Evolutionary conservation across 1,140 invertebrate genomes (phyloP), one percentile per base, ranked within the genome.

Genomic region (Holotrichia oblita): DNA sequence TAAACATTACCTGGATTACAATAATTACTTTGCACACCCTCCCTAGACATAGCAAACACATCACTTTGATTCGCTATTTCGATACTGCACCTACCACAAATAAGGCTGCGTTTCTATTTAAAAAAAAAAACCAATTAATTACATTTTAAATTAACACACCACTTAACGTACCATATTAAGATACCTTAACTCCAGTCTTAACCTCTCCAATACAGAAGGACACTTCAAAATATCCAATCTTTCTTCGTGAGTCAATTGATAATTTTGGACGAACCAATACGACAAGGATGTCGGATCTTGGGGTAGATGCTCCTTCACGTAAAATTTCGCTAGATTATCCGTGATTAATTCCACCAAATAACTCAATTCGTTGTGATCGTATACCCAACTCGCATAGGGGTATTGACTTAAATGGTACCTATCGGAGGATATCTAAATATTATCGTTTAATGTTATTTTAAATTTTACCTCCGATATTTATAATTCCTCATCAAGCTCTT

Each of bases 31-130:
- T 95, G 92, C 0, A 94, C 91, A 0, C 95, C 95, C 85, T 95
- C 93, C 78, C 91, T 90, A 14, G 94, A 93, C 94, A 97, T 95
- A 55, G 93, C 91, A 86, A 97, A 95, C 44, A 96, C 90, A 82
- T 96, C 90, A 3, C 88, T 89, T 69, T 92, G 93, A 80, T 91
- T 88, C 14, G 92, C 92, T 61, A 96, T 90, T 12, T 87, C 82
- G 9, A 83, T 81, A 24, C 87, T 85, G 85, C 95, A 96, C 74
- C 90, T 87, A 34, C 85, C 86, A 82, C 95, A 96, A 79, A 90
- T 91, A 24, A 95, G 89, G 61, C 90, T 86, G 72, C 91, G 12
- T 89, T 80, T 91, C 90, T 89, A 92, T 84, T 10, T n/a, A n/a
- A 34, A 27, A 0, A 40, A 27, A 77, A 55, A 10, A 17, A n/a